A percentile compares a stretch with the other conserved stretches of the same genome.
phyloP scores from a whole-genome alignment of 1,140 invertebrate species.

The Monochamus saltuarius region DNA sequence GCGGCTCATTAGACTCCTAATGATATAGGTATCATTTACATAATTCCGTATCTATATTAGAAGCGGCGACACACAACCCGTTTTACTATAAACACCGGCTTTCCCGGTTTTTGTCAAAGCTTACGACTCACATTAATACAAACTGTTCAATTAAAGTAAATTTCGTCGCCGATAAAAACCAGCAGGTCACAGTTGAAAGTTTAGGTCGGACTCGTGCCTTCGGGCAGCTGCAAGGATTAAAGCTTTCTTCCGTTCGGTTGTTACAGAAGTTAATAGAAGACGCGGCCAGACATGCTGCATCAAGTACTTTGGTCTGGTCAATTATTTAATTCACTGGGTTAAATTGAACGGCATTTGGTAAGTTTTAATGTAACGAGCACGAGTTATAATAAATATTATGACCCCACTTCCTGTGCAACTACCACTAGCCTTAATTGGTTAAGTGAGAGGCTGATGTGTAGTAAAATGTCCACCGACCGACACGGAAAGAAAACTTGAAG shows the following conservation, averaged over 20 bases:
- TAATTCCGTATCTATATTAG: too few species aligned
- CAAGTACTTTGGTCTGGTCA: constrained; percentile 29
- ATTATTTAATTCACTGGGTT: constrained; percentile 43
- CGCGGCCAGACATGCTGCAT: constrained; percentile 14
- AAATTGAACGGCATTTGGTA: constrained; percentile 46
- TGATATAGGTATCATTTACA: too few species aligned
- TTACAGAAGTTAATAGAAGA: constrained; percentile 15
- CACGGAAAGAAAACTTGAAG: constrained; percentile 28
- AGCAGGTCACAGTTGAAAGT: constrained; percentile 7
- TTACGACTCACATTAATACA: too few species aligned
- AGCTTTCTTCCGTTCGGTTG: constrained; percentile 7
- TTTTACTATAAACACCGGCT: too few species aligned
- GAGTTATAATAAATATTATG: constrained; percentile 47
- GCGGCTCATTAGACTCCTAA: too few species aligned
- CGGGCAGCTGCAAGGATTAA: not conserved
- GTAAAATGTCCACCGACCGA: constrained; percentile 23
- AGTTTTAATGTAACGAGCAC: constrained; percentile 43
- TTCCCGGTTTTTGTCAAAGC: too few species aligned
- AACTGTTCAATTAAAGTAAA: too few species aligned
- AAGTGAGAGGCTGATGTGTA: constrained; percentile 28
- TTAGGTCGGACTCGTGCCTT: constrained; percentile 12
- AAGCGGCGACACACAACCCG: too few species aligned
- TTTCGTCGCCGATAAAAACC: too few species aligned
- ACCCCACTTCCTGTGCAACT: constrained; percentile 42
- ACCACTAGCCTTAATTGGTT: constrained; percentile 39